Evolutionary conservation across 2,888 invertebrate species (phyloP), one percentile per base, ranked within the genome.

Genomic region (Meteorus cinctellus): DNA sequence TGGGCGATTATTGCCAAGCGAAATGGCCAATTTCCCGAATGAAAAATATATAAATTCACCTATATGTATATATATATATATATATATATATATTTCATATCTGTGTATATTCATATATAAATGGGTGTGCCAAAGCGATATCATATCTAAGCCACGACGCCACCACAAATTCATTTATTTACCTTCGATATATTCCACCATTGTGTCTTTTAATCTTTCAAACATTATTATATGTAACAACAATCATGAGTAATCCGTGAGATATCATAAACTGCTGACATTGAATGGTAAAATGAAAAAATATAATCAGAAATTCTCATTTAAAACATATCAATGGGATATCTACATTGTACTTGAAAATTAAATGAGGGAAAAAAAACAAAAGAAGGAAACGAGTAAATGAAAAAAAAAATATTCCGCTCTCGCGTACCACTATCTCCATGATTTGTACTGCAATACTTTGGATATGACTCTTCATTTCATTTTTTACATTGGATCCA

Each of bases 21-120:
- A 74, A 80, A 80, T 78, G 72, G 75, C 76, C 79, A 79, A 79
- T 79, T 79, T 78, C 74, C 66, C 45, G n/a, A 65, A 65, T 51
- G 63, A 36, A 45, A 55, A 74, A 71, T 73, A 71, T 65, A 59
- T 55, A 72, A 68, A 66, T 34, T 34, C 4, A 34, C 34, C 71
- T 41, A 59, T 71, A 62, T 36, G 27, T 62, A 27, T 48, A n/a
- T 19, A 75, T 72, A 41, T 48, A 55, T 67, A 75, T 73, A 69
- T 68, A 27, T 27, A 12, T 72, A 67, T 55, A 69, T 27, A 14
- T 45, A 16, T 34, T 24, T 24, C 24, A 24, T 24, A 1, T 24
- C 24, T 24, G 24, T 24, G 24, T 24, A 24, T 24, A 14, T 45
- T 36, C 48, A 69, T 72, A 41, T 48, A 24, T 73, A 65, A 69